phyloP scores from a whole-genome alignment of 1,140 invertebrate species.

The Oncopeltus fasciatus region DNA sequence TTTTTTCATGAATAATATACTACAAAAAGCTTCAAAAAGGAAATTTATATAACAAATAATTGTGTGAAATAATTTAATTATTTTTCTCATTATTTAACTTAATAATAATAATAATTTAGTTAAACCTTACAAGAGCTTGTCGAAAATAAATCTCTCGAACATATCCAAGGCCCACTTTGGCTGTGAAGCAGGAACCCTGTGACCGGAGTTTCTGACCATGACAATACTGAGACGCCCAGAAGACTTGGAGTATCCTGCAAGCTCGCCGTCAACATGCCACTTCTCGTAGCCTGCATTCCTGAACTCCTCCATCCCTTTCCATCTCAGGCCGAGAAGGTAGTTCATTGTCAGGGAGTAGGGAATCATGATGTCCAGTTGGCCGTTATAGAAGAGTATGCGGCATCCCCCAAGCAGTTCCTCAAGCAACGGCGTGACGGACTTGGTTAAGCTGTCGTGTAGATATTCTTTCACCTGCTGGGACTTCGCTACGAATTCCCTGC shows the following conservation, averaged over 20 bases:
- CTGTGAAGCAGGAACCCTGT: conserved; percentile 50
- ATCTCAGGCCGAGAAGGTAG: conserved; percentile 40
- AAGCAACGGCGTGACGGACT: conserved; percentile 62
- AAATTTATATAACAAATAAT: too few relatives aligned
- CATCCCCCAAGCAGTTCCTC: conserved; percentile 50
- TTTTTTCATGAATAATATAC: too few relatives aligned
- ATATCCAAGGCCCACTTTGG: conserved; percentile 52
- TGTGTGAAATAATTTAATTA: too few relatives aligned
- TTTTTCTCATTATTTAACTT: too few relatives aligned
- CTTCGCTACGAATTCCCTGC: conserved; percentile 45
- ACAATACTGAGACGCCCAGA: conserved; percentile 43
- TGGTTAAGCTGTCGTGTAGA: conserved; percentile 64
- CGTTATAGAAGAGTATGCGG: conserved; percentile 60
- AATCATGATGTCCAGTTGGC: conserved; percentile 75
- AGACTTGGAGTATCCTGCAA: conserved; percentile 44
- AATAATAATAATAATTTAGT: too few relatives aligned
- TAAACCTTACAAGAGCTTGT: not conserved
- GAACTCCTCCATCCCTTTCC: conserved; percentile 32
- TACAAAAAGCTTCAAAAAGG: too few relatives aligned
- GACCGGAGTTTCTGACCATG: conserved; percentile 44
- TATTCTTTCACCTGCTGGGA: conserved; percentile 45
- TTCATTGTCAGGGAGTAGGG: conserved; percentile 62
- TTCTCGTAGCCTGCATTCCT: conserved; percentile 28
- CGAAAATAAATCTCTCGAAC: conserved; percentile 48
- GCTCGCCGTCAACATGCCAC: conserved; percentile 33